Conservation (phyloP, 2,888 invertebrate genomes). For the Phengaris alcon region DNA sequence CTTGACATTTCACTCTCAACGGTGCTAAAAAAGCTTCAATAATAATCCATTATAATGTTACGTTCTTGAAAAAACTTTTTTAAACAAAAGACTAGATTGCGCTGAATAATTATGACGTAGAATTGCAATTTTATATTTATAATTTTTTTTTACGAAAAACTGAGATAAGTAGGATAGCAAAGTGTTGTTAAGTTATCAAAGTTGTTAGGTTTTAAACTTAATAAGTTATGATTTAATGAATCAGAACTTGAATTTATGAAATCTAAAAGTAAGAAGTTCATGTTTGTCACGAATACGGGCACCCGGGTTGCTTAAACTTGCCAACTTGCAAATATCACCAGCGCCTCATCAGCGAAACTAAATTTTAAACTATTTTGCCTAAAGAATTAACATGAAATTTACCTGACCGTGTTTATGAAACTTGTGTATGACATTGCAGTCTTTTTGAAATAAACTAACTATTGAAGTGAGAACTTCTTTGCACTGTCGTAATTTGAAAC, state of each 20-base stretch:
- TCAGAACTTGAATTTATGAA: not conserved
- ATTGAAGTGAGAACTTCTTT: not conserved
- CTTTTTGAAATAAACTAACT: not conserved
- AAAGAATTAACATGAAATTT: not conserved
- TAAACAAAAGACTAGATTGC: no score
- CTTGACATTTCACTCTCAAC: no score
- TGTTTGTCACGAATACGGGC: not conserved
- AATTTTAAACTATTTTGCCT: not conserved
- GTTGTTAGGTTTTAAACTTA: no score
- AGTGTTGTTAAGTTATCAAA: no score
- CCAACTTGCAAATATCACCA: not conserved
- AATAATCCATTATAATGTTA: no score
- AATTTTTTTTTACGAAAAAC: no score
- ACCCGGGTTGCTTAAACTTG: not conserved
- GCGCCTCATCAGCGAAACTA: not conserved
- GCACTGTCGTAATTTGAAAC: not conserved
- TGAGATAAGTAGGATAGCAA: no score
- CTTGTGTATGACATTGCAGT: not conserved
- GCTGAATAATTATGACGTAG: no score
- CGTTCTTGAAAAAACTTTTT: no score
- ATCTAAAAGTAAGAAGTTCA: not conserved
- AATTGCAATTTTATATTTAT: no score
- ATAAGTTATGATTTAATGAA: no score
- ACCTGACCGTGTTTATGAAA: not conserved
- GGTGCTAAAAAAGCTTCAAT: no score